Evolutionary conservation across 2,888 invertebrate species (phyloP).

Genomic region (Ornithoptera priamus): DNA sequence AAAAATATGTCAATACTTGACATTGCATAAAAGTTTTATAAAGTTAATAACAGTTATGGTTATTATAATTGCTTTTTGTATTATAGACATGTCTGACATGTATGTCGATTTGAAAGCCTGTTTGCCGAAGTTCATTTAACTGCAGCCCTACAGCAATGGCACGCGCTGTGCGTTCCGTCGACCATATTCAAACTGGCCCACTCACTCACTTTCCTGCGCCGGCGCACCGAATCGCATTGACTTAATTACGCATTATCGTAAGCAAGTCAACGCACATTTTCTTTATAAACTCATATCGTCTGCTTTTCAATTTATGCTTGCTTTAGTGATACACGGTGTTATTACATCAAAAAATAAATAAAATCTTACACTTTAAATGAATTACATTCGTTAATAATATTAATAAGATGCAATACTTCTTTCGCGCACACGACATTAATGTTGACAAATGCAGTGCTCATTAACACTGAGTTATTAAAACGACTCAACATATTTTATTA

Average conservation of each 20-base stretch:
- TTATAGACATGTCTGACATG: too few species aligned
- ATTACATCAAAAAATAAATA: too few species aligned
- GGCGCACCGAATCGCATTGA: slow-evolving; percentile 59
- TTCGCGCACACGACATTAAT: slow-evolving; percentile 7
- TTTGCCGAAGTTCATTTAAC: not conserved
- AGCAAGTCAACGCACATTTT: slow-evolving; percentile 28
- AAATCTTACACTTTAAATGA: too few species aligned
- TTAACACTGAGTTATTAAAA: slow-evolving; percentile 16
- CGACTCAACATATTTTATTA: slow-evolving; percentile 13
- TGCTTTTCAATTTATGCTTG: not conserved
- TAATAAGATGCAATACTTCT: slow-evolving; percentile 9
- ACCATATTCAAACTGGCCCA: slow-evolving; percentile 63
- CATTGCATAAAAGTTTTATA: not conserved
- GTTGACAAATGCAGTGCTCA: slow-evolving; percentile 13
- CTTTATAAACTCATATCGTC: not conserved
- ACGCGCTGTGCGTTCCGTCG: slow-evolving; percentile 50
- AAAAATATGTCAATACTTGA: not conserved
- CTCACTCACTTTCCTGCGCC: slow-evolving; percentile 70
- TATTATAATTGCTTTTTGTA: not conserved
- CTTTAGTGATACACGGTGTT: too few species aligned
- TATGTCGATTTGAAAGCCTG: not conserved
- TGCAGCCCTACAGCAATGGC: slow-evolving; percentile 34
- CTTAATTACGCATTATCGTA: slow-evolving; percentile 52
- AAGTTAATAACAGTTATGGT: not conserved
- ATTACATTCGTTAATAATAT: not conserved